Evolutionary conservation across 1,140 invertebrate genomes (phyloP).

Genomic region (Nephotettix cincticeps): DNA sequence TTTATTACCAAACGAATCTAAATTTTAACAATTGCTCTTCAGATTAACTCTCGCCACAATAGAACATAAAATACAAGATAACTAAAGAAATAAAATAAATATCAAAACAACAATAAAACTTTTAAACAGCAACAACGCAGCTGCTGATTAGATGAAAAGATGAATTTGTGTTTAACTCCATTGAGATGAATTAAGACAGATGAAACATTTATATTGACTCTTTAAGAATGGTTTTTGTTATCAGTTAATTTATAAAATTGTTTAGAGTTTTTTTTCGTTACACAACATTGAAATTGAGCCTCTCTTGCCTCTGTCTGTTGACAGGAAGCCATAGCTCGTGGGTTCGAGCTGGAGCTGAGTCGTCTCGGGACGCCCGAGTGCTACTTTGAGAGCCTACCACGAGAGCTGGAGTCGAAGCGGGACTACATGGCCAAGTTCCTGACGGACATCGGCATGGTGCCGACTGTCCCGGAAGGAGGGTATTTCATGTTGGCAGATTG

Average conservation of each 20-base stretch:
- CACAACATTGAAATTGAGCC: too few species aligned
- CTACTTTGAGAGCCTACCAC: slow-evolving; percentile 79
- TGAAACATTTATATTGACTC: background rate
- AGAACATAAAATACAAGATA: too few species aligned
- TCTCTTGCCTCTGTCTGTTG: slow-evolving; percentile 5
- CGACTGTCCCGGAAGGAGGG: slow-evolving; percentile 92
- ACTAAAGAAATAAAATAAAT: too few species aligned
- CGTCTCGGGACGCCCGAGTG: slow-evolving; percentile 72
- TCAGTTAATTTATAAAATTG: background rate
- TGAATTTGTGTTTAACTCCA: too few species aligned
- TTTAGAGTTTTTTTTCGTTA: background rate
- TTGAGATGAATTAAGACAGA: background rate
- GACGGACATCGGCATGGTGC: slow-evolving; percentile 79
- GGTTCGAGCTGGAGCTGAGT: slow-evolving; percentile 83
- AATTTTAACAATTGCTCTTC: too few species aligned
- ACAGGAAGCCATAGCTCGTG: slow-evolving; percentile 88
- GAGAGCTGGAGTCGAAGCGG: slow-evolving; percentile 79
- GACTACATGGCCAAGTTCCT: slow-evolving; percentile 81
- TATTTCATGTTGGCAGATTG: slow-evolving; percentile 97
- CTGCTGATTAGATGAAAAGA: too few species aligned
- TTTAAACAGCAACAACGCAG: too few species aligned
- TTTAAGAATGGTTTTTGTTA: background rate
- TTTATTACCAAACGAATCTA: too few species aligned
- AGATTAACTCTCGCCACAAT: too few species aligned
- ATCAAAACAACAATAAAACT: too few species aligned